These are phyloP conservation scores for Trogon melanurus DNA, from an alignment of 2,113 vertebrate genomes.

Conservation along the genomic window DNA sequence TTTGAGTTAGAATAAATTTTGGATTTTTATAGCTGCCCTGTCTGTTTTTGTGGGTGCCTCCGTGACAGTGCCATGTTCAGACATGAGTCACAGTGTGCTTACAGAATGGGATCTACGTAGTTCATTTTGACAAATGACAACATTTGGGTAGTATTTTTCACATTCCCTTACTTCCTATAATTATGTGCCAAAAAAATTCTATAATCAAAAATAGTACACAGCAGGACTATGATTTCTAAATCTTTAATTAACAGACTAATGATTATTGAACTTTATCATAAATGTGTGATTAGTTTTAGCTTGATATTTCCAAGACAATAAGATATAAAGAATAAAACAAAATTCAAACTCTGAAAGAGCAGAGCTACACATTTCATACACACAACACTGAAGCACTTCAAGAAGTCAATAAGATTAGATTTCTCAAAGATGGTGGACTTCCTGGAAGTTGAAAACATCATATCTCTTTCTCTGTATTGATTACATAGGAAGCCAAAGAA, in stretches of 20 bases:
- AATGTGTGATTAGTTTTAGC: not conserved
- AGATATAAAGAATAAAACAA: not conserved
- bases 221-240: not conserved
- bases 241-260: not conserved
- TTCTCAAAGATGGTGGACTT: not conserved
- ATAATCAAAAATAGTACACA: not conserved
- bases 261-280: not conserved
- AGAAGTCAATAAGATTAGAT: not conserved
- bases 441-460: not conserved
- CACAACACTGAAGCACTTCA: not conserved
- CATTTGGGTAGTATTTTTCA: not conserved
- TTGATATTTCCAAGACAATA: not conserved
- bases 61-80: not conserved
- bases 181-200: not conserved
- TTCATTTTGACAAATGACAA: not conserved
- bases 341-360: not conserved
- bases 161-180: not conserved
- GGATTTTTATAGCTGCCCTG: too few relatives aligned
- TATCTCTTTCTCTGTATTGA: not conserved
- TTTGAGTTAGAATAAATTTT: too few relatives aligned
- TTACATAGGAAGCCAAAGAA: not conserved
- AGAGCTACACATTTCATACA: not conserved
- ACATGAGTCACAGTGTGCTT: not conserved
- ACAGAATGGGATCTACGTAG: not conserved
- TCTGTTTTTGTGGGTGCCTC: too few relatives aligned